These are phyloP conservation scores for Heliconius charithonia DNA, from an alignment of 2,888 invertebrate species.

Conservation along the genomic window DNA sequence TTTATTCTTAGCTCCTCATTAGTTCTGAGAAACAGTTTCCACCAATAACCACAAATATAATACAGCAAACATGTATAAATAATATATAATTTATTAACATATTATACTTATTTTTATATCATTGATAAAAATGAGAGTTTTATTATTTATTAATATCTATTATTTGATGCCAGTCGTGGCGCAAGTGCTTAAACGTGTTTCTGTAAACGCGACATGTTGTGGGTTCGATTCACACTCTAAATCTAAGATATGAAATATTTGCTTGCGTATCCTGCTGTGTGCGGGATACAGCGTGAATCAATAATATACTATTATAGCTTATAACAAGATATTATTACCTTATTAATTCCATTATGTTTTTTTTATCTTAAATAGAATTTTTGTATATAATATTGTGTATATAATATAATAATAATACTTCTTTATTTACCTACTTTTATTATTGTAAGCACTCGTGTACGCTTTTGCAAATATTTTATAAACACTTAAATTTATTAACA, in stretches of 20 bases:
- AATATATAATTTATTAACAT: too few relatives aligned
- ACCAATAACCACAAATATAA: slow-evolving; percentile 52
- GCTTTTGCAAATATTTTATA: slow-evolving; percentile 1
- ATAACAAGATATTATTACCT: not conserved
- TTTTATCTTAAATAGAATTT: not conserved
- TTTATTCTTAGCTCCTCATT: slow-evolving; percentile 49
- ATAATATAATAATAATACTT: not conserved
- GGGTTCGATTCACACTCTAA: not conserved
- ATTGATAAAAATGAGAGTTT: too few relatives aligned
- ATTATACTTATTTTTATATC: too few relatives aligned
- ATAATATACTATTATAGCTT: too few relatives aligned
- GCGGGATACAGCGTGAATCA: too few relatives aligned
- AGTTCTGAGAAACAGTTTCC: slow-evolving; percentile 59
- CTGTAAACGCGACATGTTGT: slow-evolving; percentile 13
- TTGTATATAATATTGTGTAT: not conserved
- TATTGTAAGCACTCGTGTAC: too few relatives aligned
- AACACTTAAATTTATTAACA: not conserved
- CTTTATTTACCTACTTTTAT: too few relatives aligned
- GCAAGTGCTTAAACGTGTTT: too few relatives aligned
- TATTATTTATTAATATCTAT: too few relatives aligned
- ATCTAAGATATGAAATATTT: too few relatives aligned
- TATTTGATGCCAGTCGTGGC: too few relatives aligned
- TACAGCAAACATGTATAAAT: slow-evolving; percentile 31
- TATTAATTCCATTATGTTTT: not conserved
- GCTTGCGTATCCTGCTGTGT: too few relatives aligned